Percentiles rank a stretch among this genome's conserved stretches.
phyloP scores from a whole-genome alignment of 1,140 invertebrate genomes.

The Cephus cinctus region DNA sequence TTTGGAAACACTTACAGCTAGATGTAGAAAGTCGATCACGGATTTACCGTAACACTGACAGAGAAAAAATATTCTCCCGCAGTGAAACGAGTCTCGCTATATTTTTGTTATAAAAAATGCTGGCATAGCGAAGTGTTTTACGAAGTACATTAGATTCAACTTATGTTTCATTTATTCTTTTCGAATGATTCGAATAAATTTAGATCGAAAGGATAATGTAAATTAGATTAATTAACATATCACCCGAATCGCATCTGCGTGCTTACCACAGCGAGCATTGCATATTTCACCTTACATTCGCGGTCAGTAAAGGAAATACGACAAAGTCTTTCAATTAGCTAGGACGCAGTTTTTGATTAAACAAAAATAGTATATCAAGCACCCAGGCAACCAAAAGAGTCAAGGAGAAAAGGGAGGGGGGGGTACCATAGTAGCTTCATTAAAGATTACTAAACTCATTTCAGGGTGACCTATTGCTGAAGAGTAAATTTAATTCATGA shows the following conservation, averaged over 20 bases:
- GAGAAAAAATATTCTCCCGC: no score
- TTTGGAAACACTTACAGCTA: not conserved
- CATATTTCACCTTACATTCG: not conserved
- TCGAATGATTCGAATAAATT: not conserved
- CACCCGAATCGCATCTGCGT: constrained; percentile 9
- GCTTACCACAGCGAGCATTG: not conserved
- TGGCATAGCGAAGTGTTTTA: no score
- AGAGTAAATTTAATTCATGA: no score
- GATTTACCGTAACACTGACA: no score
- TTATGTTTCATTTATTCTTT: not conserved
- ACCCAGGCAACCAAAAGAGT: no score
- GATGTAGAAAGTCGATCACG: not conserved
- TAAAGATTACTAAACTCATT: no score
- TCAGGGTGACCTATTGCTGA: no score
- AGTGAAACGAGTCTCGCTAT: no score
- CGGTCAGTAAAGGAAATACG: not conserved
- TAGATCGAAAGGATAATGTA: not conserved
- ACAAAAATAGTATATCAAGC: not conserved
- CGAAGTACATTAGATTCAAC: not conserved
- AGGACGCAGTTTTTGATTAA: not conserved
- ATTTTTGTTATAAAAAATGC: no score
- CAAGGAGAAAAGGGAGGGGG: no score
- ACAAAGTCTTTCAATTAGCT: not conserved
- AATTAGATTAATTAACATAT: constrained; percentile 5
- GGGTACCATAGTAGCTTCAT: no score